These are phyloP conservation scores for Agrotis ipsilon DNA, from an alignment of 2,888 invertebrate genomes.

Conservation along the genomic window DNA sequence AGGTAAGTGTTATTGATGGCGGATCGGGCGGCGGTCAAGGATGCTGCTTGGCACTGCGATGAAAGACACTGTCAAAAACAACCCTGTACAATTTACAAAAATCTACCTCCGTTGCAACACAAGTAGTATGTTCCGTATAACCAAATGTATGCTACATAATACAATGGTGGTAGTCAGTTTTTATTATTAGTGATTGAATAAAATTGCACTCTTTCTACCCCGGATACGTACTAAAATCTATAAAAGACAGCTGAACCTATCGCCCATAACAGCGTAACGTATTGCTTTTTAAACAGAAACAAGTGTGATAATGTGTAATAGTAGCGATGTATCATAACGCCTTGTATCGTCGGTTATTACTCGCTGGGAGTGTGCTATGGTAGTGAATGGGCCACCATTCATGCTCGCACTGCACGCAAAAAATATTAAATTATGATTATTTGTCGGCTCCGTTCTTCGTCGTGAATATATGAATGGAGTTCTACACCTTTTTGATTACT, in stretches of 20 bases:
- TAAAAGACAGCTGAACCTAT: not conserved
- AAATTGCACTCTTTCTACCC: too few relatives aligned
- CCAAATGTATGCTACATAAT: not conserved
- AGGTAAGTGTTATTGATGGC: slow-evolving; percentile 56
- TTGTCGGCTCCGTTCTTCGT: slow-evolving; percentile 17
- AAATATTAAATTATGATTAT: slow-evolving; percentile 51
- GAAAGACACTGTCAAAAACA: not conserved
- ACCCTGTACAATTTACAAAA: not conserved
- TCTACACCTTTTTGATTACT: not conserved
- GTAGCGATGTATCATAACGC: slow-evolving; percentile 27
- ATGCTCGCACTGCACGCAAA: slow-evolving; percentile 35
- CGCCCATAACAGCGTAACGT: not conserved
- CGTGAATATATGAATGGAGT: slow-evolving; percentile 28
- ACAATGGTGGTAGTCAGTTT: too few relatives aligned
- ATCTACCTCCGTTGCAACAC: too few relatives aligned
- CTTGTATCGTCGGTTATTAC: not conserved
- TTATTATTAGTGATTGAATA: too few relatives aligned
- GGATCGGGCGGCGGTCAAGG: slow-evolving; percentile 66
- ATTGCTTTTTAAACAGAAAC: slow-evolving; percentile 5
- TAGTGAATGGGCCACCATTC: slow-evolving; percentile 38
- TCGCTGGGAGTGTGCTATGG: not conserved
- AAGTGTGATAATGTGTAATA: slow-evolving; percentile 2
- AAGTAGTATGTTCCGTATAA: not conserved
- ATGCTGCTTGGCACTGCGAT: slow-evolving; percentile 23
- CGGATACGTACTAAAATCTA: too few relatives aligned